Percentiles rank a stretch among this genome's conserved stretches.
These are phyloP conservation scores for Erpobdella octoculata DNA, from an alignment of 2,888 invertebrate genomes.

Conservation along the genomic window DNA sequence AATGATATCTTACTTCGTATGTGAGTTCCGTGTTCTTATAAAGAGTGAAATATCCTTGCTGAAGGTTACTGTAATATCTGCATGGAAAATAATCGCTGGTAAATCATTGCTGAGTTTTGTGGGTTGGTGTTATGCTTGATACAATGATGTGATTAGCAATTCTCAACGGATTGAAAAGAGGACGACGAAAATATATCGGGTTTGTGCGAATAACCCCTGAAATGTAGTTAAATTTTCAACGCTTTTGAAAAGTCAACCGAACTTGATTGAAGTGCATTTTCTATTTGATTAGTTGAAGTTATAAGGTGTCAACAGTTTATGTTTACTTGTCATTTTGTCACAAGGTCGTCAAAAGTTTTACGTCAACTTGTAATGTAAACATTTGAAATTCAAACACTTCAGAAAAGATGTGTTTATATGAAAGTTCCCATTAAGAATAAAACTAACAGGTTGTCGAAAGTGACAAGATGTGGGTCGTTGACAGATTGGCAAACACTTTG, in stretches of 20 bases:
- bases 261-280: too few relatives aligned
- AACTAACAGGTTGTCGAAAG: conserved; percentile 37
- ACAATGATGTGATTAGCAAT: neutral
- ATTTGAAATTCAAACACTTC: neutral
- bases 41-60: conserved; percentile 37
- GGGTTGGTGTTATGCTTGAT: too few relatives aligned
- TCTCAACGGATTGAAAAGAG: neutral
- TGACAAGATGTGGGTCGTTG: conserved; percentile 38
- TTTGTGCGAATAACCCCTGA: too few relatives aligned
- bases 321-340: too few relatives aligned
- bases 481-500: conserved; percentile 24
- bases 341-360: too few relatives aligned
- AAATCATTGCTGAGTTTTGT: too few relatives aligned
- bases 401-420: neutral
- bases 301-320: too few relatives aligned
- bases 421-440: neutral
- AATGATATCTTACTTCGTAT: conserved; percentile 28
- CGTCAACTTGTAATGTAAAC: neutral
- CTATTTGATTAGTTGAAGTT: too few relatives aligned
- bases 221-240: too few relatives aligned
- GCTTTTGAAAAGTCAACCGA: too few relatives aligned
- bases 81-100: too few relatives aligned
- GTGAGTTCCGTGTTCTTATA: conserved; percentile 31
- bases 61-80: conserved; percentile 37
- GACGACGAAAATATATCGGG: too few relatives aligned